Base-by-base conservation (phyloP, 2,888 invertebrate species). In the Drosophila greeni region DNA sequence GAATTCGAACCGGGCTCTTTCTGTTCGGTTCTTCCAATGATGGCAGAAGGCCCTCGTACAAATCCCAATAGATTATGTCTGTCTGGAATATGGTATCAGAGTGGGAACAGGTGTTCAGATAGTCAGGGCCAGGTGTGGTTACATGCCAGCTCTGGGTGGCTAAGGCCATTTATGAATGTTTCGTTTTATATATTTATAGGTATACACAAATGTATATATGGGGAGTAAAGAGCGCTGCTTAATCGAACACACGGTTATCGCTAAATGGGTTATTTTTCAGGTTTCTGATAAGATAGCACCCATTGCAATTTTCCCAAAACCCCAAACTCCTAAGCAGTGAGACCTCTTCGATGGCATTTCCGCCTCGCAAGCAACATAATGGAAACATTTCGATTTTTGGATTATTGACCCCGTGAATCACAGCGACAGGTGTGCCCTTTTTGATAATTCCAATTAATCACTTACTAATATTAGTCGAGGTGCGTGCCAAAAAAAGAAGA, bases 61-160 rank as follows among this genome's bases (percentile, higher is more conserved):
- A 57, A 54, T 54, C 31, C 57, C 56, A 65, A 73, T 70, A 75
- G 62, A 59, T 65, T 73, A 26, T 29, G 40, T 47, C 37, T 39
- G 45, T 33, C 36, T 16, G 26, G 34, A 40, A 47, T 31, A 47
- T 20, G 34, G 20, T 18, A 36, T 60, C 34, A 18, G 9, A 18
- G 23, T 18, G 40, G 43, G 51, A 55, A 42, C 83, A 78, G 77
- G 75, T 81, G 77, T 66, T 53, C 59, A 56, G 9, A n/a, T n/a
- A 20, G 54, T 62, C 59, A 54, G 68, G 62, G 45, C 34, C 34
- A 60, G 47, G 53, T 58, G 20, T 23, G 37, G 54, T 57, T 49
- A 59, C 59, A 43, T 48, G 39, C 16, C 31, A 5, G 11, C n/a
- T 60, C 58, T 45, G 42, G 43, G 34, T 51, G 24, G 23, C 42